Evolutionary conservation across 2,797 vertebrate species (phyloP), one percentile per base, ranked within the genome.

Genomic region (Mus minutoides): DNA sequence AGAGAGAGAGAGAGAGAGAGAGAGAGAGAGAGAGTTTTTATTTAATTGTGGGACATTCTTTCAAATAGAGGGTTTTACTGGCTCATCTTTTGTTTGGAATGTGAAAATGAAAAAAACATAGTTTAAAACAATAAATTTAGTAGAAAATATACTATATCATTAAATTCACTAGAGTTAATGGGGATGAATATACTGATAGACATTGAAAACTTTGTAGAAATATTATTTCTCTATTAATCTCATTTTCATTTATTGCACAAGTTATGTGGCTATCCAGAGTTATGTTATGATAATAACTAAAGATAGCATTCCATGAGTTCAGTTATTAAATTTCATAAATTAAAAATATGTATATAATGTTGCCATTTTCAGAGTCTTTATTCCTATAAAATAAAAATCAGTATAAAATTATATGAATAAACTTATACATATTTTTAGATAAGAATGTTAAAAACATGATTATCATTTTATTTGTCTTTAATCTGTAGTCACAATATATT

Each of bases 401-500:
- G 0, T 78, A 40, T 89, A 89, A 83, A 95, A 77, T 97, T n/a
- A 64, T 52, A 22, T 92, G 6, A 21, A 73, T 56, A 79, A 90
- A 91, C 60, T 90, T 77, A 7, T 46, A 46, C 7, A 77, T 26
- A 87, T 62, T 73, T 11, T 82, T 92, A 88, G 24, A 19, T 60
- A 43, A 83, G 13, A 64, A 7, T 78, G 58, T 93, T 95, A 26
- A 82, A 92, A 91, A 83, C 64, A 89, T 91, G 89, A 43, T 92
- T 62, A 94, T 91, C 49, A 91, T 86, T 96, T 88, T 91, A 94
- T 90, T 67, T 94, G 67, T 95, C 80, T 94, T 94, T 94, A 96
- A 95, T 14, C 69, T 64, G 94, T 62, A 34, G 22, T 49, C 64
- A 84, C 71, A 67, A 95, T 43, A 71, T n/a, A 76, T 76, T 96